Base-by-base conservation (phyloP, 2,113 vertebrate genomes). In the Enhydra lutris region DNA sequence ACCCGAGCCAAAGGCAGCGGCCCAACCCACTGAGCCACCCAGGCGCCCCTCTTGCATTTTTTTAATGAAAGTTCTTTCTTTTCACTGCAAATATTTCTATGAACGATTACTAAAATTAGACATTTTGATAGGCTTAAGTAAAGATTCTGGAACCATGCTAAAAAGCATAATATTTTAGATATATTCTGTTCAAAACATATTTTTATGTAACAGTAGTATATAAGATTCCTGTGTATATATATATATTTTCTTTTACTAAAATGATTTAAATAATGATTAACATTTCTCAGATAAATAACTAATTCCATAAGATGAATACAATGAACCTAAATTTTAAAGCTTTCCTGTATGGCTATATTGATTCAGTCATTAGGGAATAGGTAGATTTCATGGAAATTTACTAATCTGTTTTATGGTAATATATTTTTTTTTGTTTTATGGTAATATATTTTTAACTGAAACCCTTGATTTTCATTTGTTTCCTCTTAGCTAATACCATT, bases 381-480 rank as follows among this genome's bases (percentile, higher is more conserved):
- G 4, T 45, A 88, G 11, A 91, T 65, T 82, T 82, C 52, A 50
- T 36, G 17, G 26, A 42, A 31, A 76, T 79, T 24, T 95, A 36
- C 10, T 85, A 12, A 42, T 65, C 63, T n/a, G 23, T 45, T 88
- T 88, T 91, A 65, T 79, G 61, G 6, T 95, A 85, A 92, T 87
- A 12, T 52, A 29, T 90, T 0, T 47, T 47, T 45, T 47, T 47
- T 47, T n/a, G 18, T 45, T 84, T 88, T 91, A 59, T 79, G 61
- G 6, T 95, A 85, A 92, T 87, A 12, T 52, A 29, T 93, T 96
- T 87, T 39, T 71, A 93, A 93, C 81, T 82, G 26, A 85, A 89
- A 55, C 7, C 1, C 7, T 79, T 74, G 15, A n/a, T 61, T 94
- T 89, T 78, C 24, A 42, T 86, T 67, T 89, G 21, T 67, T 63